Percentiles rank a stretch among this genome's conserved stretches.
Evolutionary conservation across 2,888 invertebrate species (phyloP).

Genomic region (Ditylenchus weischeri): DNA sequence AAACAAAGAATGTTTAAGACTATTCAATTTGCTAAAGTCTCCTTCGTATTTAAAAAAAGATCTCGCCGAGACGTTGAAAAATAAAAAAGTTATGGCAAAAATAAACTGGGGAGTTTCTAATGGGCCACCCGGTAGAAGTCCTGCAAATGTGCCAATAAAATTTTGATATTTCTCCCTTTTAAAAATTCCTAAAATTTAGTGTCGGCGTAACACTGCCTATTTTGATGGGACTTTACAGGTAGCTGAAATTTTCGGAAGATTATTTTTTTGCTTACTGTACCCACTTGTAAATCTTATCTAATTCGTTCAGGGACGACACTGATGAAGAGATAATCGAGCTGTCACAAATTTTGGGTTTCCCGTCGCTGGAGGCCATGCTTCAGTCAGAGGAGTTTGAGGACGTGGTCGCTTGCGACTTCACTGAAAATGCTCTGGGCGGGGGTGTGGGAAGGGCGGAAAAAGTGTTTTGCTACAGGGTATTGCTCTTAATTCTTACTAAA

Average conservation of each 20-base stretch:
- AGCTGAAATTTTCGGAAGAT: neutral
- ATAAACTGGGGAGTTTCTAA: too few species aligned
- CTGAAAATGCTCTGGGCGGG: constrained; percentile 1
- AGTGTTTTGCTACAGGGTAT: constrained; percentile 1
- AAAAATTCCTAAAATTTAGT: too few species aligned
- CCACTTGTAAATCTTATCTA: neutral
- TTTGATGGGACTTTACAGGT: neutral
- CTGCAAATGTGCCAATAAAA: too few species aligned
- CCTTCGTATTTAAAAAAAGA: too few species aligned
- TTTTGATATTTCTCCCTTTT: too few species aligned
- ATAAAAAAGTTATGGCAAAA: too few species aligned
- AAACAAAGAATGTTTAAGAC: too few species aligned
- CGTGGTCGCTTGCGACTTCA: constrained; percentile 8
- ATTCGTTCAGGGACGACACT: constrained; percentile 11
- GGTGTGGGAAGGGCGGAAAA: neutral
- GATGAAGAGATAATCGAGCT: constrained; percentile 6
- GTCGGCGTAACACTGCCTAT: neutral
- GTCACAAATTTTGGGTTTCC: neutral
- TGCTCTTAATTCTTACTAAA: neutral
- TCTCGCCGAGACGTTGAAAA: too few species aligned
- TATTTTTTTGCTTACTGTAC: neutral
- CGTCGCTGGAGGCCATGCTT: constrained; percentile 9
- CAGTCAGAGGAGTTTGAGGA: constrained; percentile 14
- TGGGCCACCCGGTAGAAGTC: too few species aligned
- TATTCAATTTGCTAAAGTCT: too few species aligned